Base-by-base conservation (phyloP, 37 sponge, comb jelly and placozoan genomes). In the Tethya wilhelma region DNA sequence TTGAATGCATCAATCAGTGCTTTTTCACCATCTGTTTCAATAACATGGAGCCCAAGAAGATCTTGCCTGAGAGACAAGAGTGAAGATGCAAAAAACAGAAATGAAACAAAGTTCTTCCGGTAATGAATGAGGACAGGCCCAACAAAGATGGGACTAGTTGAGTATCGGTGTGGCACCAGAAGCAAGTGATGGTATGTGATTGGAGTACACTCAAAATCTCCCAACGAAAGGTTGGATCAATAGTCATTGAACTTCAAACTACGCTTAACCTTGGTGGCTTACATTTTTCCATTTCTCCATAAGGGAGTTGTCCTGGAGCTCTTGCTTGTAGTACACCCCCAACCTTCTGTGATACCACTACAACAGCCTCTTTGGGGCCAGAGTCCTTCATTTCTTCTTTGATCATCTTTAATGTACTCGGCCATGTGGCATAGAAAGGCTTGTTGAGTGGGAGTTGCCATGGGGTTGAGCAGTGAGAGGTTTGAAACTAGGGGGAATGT, bases 141-240 rank as follows among this genome's bases (percentile, higher is more conserved):
- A 23, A 63, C 26, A 28, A 63, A 63, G 31, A 63, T 28, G 9
- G 64, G 64, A 20, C 31, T 30, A 9, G 64, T 63, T 11, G 26
- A 30, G 26, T 63, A 63, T 28, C 64, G 9, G 26, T 28, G 64
- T 28, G 64, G 9, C 31, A 30, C 31, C 31, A 63, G 9, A 23
- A 63, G 26, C 26, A 63, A 28, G 31, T 63, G 64, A 20, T 25
- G 64, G 31, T 63, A 63, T 23, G 64, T 63, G 19, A 28, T 63
- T 11, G 64, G 64, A 30, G 64, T 63, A 63, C 64, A 63, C 26
- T 63, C 64, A 28, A 23, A 63, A 30, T 63, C 64, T 63, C 64
- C 64, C 14, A 63, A 63, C n/a, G 31, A 30, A 57, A 78, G 4
- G 79, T 78, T 12, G 79, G 79, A 36, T 78, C 79, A 45, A 57